Evolutionary conservation across 2,113 vertebrate species (phyloP).

Genomic region (Tupaia chinensis): DNA sequence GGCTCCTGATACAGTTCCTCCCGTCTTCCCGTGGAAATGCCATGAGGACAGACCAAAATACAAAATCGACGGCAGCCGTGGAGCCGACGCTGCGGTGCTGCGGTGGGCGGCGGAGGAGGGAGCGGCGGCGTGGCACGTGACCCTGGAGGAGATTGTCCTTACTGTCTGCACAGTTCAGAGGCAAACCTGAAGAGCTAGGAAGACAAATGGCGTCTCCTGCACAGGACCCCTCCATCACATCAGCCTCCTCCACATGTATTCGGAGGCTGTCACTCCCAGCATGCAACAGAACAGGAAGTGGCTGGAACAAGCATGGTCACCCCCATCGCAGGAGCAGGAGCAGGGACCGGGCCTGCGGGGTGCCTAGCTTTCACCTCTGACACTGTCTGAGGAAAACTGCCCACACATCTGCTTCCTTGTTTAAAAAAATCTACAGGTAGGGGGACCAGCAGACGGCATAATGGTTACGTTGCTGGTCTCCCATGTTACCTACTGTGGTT

Average conservation of each 20-base stretch:
- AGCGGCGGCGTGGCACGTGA: neutral
- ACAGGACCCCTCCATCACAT: neutral
- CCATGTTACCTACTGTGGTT: too few relatives aligned
- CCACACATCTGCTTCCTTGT: neutral
- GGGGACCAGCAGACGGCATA: too few relatives aligned
- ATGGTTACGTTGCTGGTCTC: too few relatives aligned
- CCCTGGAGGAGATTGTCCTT: constrained; percentile 45
- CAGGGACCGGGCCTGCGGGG: neutral
- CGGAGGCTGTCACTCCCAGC: neutral
- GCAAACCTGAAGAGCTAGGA: neutral
- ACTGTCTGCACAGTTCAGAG: constrained; percentile 49
- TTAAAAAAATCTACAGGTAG: neutral
- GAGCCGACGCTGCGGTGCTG: neutral
- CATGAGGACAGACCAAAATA: neutral
- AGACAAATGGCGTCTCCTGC: constrained; percentile 26
- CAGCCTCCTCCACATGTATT: neutral
- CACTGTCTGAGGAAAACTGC: neutral
- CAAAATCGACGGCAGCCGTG: neutral
- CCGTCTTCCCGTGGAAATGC: constrained; percentile 7
- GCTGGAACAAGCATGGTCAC: neutral
- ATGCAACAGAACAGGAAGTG: neutral
- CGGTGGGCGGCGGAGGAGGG: neutral
- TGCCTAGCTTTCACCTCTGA: neutral
- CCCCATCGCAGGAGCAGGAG: neutral
- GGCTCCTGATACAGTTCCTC: neutral